Conservation (phyloP, 2,113 vertebrate species). For the Brevimyrus niger region DNA sequence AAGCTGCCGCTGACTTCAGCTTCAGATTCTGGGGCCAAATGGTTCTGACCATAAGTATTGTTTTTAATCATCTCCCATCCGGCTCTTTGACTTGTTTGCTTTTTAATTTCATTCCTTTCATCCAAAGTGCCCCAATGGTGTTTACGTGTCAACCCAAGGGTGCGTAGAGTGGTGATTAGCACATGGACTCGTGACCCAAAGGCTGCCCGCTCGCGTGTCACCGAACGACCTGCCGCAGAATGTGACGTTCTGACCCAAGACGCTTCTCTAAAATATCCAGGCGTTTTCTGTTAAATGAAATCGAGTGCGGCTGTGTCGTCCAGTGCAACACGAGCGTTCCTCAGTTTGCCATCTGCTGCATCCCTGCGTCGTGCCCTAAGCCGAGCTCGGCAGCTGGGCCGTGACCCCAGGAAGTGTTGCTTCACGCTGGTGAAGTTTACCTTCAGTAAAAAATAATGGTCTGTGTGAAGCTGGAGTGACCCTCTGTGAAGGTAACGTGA, state of each 20-base stretch:
- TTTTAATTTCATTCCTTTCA: not conserved
- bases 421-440: not conserved
- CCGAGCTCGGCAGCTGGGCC: not conserved
- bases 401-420: not conserved
- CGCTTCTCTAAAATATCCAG: not conserved
- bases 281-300: not conserved
- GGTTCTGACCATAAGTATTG: not conserved
- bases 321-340: not conserved
- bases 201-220: not conserved
- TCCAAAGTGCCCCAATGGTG: conserved; percentile 1
- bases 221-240: not conserved
- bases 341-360: not conserved
- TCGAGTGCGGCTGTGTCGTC: not conserved
- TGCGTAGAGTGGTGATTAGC: not conserved
- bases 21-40: not conserved
- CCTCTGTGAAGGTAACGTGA: not conserved
- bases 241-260: not conserved
- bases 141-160: not conserved
- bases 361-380: not conserved
- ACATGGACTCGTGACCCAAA: not conserved
- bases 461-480: not conserved
- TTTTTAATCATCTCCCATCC: not conserved
- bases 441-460: not conserved
- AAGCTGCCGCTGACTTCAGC: not conserved
- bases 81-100: not conserved